Evolutionary conservation across 2,797 vertebrate species (phyloP).

Genomic region (Microctenopoma lineatum): DNA sequence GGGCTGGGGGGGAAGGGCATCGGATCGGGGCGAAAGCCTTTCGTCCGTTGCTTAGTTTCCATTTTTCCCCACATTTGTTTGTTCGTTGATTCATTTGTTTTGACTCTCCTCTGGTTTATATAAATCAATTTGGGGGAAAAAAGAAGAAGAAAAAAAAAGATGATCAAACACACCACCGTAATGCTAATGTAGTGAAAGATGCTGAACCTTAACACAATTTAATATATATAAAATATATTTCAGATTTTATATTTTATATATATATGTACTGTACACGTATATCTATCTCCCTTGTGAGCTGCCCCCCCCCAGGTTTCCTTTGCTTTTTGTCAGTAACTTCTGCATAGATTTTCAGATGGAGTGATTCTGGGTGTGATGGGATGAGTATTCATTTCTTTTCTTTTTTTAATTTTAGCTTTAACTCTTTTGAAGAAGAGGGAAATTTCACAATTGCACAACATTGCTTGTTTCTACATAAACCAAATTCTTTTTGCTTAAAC

Average conservation of each 20-base stretch:
- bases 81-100: slow-evolving; percentile 70
- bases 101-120: slow-evolving; percentile 79
- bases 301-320: slow-evolving; percentile 65
- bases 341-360: slow-evolving; percentile 72
- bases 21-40: slow-evolving; percentile 76
- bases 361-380: slow-evolving; percentile 57
- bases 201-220: slow-evolving; percentile 74
- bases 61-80: slow-evolving; percentile 72
- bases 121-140: slow-evolving; percentile 78
- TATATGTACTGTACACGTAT: slow-evolving; percentile 85
- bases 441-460: slow-evolving; percentile 90
- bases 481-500: slow-evolving; percentile 89
- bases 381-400: slow-evolving; percentile 55
- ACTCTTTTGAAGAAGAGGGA: slow-evolving; percentile 85
- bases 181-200: slow-evolving; percentile 86
- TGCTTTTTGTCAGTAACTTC: slow-evolving; percentile 81
- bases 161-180: slow-evolving; percentile 79
- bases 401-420: slow-evolving; percentile 87
- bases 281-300: slow-evolving; percentile 88
- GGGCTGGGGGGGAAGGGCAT: slow-evolving; percentile 48
- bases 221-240: slow-evolving; percentile 80
- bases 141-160: slow-evolving; percentile 75
- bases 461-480: slow-evolving; percentile 93
- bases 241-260: slow-evolving; percentile 81
- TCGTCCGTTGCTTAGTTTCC: slow-evolving; percentile 88